Percentiles rank a stretch among this genome's conserved stretches.
These are phyloP conservation scores for Rhinolophus sinicus DNA, from an alignment of 2,113 vertebrate species.

Conservation along the genomic window DNA sequence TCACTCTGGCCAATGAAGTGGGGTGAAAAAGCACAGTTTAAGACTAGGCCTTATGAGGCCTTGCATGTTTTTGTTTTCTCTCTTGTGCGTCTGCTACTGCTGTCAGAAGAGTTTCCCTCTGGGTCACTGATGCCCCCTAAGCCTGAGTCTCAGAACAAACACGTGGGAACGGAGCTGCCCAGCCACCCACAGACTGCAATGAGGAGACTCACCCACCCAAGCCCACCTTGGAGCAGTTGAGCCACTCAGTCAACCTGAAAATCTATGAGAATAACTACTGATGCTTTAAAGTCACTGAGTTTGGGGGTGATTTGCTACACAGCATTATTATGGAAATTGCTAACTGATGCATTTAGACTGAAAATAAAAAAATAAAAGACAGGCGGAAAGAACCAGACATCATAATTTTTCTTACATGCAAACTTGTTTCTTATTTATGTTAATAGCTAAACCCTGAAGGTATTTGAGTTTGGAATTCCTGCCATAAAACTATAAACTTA, in stretches of 20 bases:
- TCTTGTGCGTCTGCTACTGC: neutral
- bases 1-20: neutral
- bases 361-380: neutral
- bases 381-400: neutral
- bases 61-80: neutral
- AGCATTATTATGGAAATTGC: neutral
- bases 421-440: neutral
- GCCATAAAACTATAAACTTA: neutral
- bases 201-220: neutral
- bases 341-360: neutral
- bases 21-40: neutral
- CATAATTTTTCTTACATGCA: neutral
- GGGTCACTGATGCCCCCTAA: neutral
- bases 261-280: neutral
- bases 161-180: neutral
- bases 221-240: neutral
- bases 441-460: neutral
- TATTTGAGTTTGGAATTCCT: slow-evolving; percentile 7
- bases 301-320: neutral
- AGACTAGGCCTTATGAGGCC: neutral
- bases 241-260: neutral
- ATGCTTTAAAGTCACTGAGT: neutral
- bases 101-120: neutral
- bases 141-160: neutral
- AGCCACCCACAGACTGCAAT: neutral